Conservation (phyloP, 2,113 vertebrate species). For the Dasyprocta punctata region DNA sequence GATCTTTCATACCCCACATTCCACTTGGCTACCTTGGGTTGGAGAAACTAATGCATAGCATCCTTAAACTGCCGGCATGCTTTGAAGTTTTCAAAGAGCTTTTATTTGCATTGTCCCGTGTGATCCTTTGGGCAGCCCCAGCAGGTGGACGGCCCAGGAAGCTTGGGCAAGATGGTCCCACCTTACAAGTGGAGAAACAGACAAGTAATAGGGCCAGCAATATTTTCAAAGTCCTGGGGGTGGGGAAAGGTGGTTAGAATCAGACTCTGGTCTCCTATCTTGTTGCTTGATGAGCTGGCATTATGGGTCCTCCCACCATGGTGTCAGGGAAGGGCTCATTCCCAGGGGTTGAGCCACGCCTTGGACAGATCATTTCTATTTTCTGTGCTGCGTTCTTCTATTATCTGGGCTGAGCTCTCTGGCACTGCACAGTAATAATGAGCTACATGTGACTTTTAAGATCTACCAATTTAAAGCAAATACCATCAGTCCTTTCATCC, state of each 20-base stretch:
- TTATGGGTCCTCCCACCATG: background rate
- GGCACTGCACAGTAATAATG: background rate
- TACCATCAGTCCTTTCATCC: background rate
- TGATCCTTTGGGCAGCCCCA: background rate
- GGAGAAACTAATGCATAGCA: background rate
- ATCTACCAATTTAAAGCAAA: background rate
- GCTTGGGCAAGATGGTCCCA: background rate
- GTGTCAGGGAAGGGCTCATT: background rate
- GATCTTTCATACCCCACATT: background rate
- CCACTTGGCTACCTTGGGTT: background rate
- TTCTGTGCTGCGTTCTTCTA: background rate
- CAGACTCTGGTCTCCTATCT: background rate
- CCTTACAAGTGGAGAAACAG: background rate
- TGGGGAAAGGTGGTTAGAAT: too few species aligned
- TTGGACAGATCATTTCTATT: background rate
- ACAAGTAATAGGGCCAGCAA: too few species aligned
- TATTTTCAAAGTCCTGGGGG: rapidly evolving
- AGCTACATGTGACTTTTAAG: background rate
- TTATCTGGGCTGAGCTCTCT: background rate
- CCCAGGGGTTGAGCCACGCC: background rate
- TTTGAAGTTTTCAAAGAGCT: background rate
- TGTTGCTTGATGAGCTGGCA: background rate
- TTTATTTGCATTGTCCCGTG: background rate
- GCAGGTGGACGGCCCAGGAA: background rate
- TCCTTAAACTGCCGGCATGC: background rate